Evolutionary conservation across 2,797 vertebrate species (phyloP), one percentile per base, ranked within the genome.

Genomic region (Rhinoraja longicauda): DNA sequence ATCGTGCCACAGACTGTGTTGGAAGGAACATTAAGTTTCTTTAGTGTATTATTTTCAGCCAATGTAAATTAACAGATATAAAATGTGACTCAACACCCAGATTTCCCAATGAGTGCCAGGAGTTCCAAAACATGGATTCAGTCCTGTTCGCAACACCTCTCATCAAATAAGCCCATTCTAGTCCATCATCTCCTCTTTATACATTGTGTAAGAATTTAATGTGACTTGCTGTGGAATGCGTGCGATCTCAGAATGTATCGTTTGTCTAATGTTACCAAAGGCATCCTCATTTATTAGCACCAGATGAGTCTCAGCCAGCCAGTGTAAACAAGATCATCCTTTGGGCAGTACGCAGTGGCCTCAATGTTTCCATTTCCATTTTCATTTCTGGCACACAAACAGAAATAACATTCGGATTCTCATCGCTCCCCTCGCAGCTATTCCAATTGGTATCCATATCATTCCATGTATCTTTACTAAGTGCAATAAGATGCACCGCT

Each of bases 251-350:
- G 57, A 86, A 86, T 64, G 82, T 86, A 13, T n/a, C n/a, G 57
- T 32, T 4, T 86, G 82, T 86, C 82, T 86, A 86, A 86, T 64
- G 29, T 86, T 86, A 86, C 82, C 29, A 86, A 32, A 62, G 82
- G 57, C 6, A 86, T 86, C 62, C 82, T 62, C 82, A 64, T 86
- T 86, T 86, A 86, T 86, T 86, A 86, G 29, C 82, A 62, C 82
- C 62, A 15, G 82, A 86, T 62, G 57, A 62, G 4, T 15, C 57
- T 64, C 57, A 86, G 29, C 82, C 82, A 7, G 6, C 29, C 82
- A 86, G 15, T 86, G 82, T 64, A 64, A 29, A 86, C 82, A 86
- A 86, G 82, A 62, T 86, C 53, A 62, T 13, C 29, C 59, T 62
- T 62, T 17, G 59, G 57, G 57, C 75, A 32, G 75, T 15, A n/a